Evolutionary conservation across 2,113 vertebrate species (phyloP), one percentile per base, ranked within the genome.

Genomic region (Pituophis catenifer): DNA sequence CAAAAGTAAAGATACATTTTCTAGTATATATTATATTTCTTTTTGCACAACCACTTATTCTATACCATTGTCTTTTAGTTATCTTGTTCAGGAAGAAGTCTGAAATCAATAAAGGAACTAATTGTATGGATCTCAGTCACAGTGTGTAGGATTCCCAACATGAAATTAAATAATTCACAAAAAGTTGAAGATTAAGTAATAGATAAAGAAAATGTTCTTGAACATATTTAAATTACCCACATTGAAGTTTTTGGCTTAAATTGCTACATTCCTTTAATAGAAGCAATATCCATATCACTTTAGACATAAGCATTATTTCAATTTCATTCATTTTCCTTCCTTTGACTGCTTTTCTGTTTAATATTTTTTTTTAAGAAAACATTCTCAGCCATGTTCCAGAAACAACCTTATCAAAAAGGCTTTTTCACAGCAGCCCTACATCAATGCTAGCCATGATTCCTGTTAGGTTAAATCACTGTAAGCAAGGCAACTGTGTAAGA

Each of bases 401-500:
- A 92, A 88, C 12, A 89, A 81, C 94, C 94, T 95, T 89, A 94
- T 93, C 65, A 23, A 94, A 95, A 96, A 70, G 2, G 57, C 81
- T 96, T 97, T 88, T 94, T 95, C 95, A 93, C 95, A 96, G 93
- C 89, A 93, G 94, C 94, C 86, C 86, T 89, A 88, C 33, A 94
- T 94, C 81, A 94, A n/a, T 91, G 91, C 94, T 90, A 97, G 93
- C 95, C 96, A 96, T 94, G 96, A 97, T 96, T 95, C 95, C 93
- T 95, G 95, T 95, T 97, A 92, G 95, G 94, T 57, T 86, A 93
- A 97, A 97, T 96, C 94, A 95, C 96, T 95, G 81, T 95, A 95
- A 97, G 95, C 92, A 93, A 94, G 91, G 93, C 91, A 96, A 95
- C 95, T 94, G 93, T 95, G 96, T 95, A 93, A 91, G 70, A 93